phyloP scores from a whole-genome alignment of 2,888 invertebrate species.

The Incurvaria masculella region DNA sequence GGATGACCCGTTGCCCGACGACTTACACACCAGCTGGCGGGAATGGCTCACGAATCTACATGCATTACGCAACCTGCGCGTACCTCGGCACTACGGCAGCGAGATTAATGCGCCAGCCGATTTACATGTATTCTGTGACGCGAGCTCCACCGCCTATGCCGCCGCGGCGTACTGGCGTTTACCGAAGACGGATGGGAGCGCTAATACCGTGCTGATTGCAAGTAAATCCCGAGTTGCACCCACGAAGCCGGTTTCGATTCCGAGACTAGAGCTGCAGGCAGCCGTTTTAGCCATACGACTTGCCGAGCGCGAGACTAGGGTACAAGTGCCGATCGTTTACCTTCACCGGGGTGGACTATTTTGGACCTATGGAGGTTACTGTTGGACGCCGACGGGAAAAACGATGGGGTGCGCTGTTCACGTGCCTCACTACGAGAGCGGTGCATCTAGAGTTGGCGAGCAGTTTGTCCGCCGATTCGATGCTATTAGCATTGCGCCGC shows the following conservation, averaged over 20 bases:
- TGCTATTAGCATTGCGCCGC: constrained; percentile 17
- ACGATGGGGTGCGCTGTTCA: constrained; percentile 11
- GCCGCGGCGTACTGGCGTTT: neutral
- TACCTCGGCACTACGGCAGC: neutral
- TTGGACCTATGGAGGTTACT: constrained; percentile 11
- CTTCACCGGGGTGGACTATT: constrained; percentile 10
- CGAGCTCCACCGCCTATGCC: constrained; percentile 1
- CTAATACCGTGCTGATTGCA: neutral
- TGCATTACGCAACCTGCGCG: neutral
- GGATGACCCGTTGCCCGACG: neutral
- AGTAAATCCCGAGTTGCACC: neutral
- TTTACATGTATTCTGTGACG: constrained; percentile 2
- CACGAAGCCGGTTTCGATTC: neutral
- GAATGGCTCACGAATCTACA: neutral
- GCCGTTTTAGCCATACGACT: constrained; percentile 10
- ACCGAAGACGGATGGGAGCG: neutral
- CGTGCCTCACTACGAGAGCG: constrained; percentile 8
- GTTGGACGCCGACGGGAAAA: constrained; percentile 10
- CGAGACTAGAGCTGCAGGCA: constrained; percentile 6
- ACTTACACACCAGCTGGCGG: neutral
- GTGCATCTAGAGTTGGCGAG: constrained; percentile 15
- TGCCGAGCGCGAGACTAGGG: neutral
- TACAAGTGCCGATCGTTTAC: constrained; percentile 11
- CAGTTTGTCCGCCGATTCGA: constrained; percentile 12
- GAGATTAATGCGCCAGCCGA: neutral